Percentiles rank a stretch among this genome's conserved stretches.
These are phyloP conservation scores for Caerostris extrusa DNA, from an alignment of 1,140 invertebrate species.

Conservation along the genomic window DNA sequence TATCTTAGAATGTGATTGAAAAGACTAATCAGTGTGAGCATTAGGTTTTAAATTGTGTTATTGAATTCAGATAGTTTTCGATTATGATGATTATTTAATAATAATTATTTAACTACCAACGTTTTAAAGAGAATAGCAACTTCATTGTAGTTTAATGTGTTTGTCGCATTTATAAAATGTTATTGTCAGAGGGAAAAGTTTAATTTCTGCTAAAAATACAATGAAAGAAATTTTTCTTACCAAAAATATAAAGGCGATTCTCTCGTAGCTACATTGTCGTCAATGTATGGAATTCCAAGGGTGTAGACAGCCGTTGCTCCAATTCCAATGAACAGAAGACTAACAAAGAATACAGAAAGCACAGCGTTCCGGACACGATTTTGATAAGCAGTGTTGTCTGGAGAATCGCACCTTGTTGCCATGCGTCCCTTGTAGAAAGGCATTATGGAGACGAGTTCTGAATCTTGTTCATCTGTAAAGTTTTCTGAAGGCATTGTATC, in stretches of 20 bases:
- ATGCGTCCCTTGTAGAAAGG: constrained; percentile 71
- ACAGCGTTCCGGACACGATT: constrained; percentile 78
- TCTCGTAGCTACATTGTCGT: constrained; percentile 94
- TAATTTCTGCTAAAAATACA: too few species aligned
- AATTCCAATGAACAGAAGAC: constrained; percentile 92
- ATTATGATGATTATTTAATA: too few species aligned
- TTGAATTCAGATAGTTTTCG: too few species aligned
- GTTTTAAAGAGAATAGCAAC: too few species aligned
- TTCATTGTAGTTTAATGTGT: too few species aligned
- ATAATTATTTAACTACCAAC: too few species aligned
- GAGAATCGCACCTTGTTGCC: constrained; percentile 69
- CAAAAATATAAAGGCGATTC: constrained; percentile 96
- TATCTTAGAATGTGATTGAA: too few species aligned
- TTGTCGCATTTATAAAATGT: too few species aligned
- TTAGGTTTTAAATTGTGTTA: too few species aligned
- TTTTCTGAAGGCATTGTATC: neutral
- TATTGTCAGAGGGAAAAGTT: too few species aligned
- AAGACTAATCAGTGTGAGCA: too few species aligned
- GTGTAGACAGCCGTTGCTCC: constrained; percentile 96
- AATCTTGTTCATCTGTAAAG: neutral
- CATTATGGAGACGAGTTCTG: constrained; percentile 14
- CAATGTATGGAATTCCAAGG: constrained; percentile 95
- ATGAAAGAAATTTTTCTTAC: constrained; percentile 83
- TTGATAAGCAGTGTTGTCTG: constrained; percentile 71
- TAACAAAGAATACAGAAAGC: constrained; percentile 92